Evolutionary conservation across 2,888 invertebrate species (phyloP).

Genomic region (Gastrophysa polygoni): DNA sequence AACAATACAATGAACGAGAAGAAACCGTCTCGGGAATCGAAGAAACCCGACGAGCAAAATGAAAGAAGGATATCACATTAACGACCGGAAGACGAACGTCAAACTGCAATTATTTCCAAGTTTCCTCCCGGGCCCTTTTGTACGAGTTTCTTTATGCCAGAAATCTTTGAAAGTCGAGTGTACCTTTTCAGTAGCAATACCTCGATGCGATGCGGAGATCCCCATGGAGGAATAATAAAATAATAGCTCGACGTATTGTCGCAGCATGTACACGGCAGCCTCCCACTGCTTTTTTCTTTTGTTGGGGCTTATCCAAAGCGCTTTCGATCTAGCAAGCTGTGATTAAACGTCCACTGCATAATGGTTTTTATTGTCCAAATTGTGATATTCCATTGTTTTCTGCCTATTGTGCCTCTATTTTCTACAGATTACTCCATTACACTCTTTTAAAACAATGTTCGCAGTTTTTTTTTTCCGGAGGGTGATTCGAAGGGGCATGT

Average conservation of each 20-base stretch:
- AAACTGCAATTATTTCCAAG: conserved; percentile 56
- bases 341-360: conserved; percentile 46
- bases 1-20: conserved; percentile 31
- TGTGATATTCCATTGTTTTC: conserved; percentile 52
- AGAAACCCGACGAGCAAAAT: conserved; percentile 34
- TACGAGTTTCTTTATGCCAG: conserved; percentile 49
- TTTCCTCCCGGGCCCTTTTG: conserved; percentile 47
- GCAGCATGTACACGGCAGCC: conserved; percentile 54
- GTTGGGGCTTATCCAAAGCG: conserved; percentile 53
- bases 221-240: conserved; percentile 53
- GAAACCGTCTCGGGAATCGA: conserved; percentile 25
- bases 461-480: conserved; percentile 30
- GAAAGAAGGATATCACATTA: conserved; percentile 51
- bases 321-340: conserved; percentile 45
- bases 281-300: conserved; percentile 55
- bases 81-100: conserved; percentile 54
- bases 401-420: conserved; percentile 51
- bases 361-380: conserved; percentile 46
- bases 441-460: conserved; percentile 46
- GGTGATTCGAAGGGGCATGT: conserved; percentile 19
- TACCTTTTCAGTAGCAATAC: conserved; percentile 57
- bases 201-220: conserved; percentile 51
- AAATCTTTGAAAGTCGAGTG: conserved; percentile 55
- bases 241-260: conserved; percentile 53
- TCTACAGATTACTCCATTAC: conserved; percentile 42